A percentile compares a stretch with the other conserved stretches of the same genome.
phyloP scores from a whole-genome alignment of 2,888 invertebrate species.

The Polydrusus pterygomalis region DNA sequence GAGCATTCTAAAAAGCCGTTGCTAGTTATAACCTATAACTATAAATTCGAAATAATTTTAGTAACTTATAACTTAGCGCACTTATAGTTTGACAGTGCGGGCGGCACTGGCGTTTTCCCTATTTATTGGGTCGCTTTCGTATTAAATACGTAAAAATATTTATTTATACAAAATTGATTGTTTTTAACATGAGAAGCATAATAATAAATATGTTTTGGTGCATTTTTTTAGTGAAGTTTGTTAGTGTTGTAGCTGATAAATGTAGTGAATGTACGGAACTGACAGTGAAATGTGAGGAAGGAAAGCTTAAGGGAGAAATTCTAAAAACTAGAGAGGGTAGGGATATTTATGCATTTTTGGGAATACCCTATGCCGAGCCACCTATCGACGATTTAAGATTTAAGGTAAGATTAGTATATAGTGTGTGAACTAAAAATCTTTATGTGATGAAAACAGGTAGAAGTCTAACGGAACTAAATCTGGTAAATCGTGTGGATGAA shows the following conservation, averaged over 20 bases:
- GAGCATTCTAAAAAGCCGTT: constrained; percentile 27
- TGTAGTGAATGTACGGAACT: constrained; percentile 41
- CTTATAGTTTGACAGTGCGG: too few relatives aligned
- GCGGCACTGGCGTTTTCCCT: too few relatives aligned
- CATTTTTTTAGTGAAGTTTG: constrained; percentile 11
- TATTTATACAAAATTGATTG: too few relatives aligned
- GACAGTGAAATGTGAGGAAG: constrained; percentile 68
- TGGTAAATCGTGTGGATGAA: too few relatives aligned
- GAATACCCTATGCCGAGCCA: constrained; percentile 71
- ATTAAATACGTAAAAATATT: too few relatives aligned
- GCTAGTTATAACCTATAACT: background rate
- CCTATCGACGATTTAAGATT: constrained; percentile 69
- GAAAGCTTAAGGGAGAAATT: constrained; percentile 69
- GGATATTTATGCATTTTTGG: constrained; percentile 72
- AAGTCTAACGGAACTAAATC: too few relatives aligned
- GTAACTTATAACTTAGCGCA: too few relatives aligned
- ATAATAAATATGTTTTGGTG: constrained; percentile 15
- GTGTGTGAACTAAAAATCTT: too few relatives aligned
- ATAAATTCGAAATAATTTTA: too few relatives aligned
- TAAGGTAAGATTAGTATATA: constrained; percentile 64
- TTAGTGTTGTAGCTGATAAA: constrained; percentile 14
- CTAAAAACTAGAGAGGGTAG: constrained; percentile 69
- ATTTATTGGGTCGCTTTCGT: too few relatives aligned
- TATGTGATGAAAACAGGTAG: too few relatives aligned
- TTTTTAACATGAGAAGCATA: background rate